A percentile compares a stretch with the other conserved stretches of the same genome.
Conservation (phyloP, 2,113 vertebrate genomes). For the Condylura cristata region DNA sequence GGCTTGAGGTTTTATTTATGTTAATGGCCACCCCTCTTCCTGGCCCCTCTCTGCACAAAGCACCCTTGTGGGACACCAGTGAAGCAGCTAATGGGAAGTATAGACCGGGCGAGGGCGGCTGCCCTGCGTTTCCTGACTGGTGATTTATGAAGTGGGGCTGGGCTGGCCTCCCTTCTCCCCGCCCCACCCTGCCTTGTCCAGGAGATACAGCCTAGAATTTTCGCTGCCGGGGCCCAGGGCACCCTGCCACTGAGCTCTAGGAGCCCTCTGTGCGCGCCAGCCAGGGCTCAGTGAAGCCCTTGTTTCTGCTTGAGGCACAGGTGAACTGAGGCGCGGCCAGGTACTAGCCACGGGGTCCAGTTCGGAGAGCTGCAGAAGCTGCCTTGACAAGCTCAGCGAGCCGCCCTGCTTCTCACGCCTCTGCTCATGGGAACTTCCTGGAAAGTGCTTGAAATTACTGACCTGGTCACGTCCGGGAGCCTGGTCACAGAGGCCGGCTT, state of each 20-base stretch:
- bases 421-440: background rate
- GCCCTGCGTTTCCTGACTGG: constrained; percentile 60
- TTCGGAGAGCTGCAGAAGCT: background rate
- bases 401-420: background rate
- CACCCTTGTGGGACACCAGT: constrained; percentile 62
- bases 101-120: background rate
- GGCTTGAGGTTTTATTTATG: constrained; percentile 40
- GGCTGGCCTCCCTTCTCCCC: background rate
- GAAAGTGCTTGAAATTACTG: background rate
- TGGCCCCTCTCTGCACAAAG: constrained; percentile 52
- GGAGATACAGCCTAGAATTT: background rate
- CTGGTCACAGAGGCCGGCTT: background rate
- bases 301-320: background rate
- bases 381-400: background rate
- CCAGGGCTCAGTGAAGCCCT: background rate
- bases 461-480: background rate
- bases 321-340: background rate
- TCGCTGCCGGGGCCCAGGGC: background rate
- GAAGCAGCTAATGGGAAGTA: constrained; percentile 60
- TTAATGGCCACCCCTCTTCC: constrained; percentile 42
- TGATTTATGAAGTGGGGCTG: constrained; percentile 58
- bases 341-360: background rate
- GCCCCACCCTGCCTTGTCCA: background rate
- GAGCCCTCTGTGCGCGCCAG: background rate
- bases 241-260: background rate